Evolutionary conservation across 2,797 vertebrate species (phyloP), one percentile per base, ranked within the genome.

Genomic region (Pteronotus mesoamericanus): DNA sequence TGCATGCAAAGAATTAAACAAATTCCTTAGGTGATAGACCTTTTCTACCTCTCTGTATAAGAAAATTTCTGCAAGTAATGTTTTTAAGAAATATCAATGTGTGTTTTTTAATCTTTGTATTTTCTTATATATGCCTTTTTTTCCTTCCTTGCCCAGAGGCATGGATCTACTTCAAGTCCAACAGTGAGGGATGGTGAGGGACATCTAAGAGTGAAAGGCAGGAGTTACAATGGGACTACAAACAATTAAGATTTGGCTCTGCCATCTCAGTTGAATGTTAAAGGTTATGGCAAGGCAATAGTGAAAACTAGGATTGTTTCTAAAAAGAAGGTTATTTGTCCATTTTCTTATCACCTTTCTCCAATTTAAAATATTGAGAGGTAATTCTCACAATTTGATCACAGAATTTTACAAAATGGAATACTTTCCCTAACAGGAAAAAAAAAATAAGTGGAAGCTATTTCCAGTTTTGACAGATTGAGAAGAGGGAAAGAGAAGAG

Each of bases 271-370:
- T 0, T 42, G 5, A 85, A 69, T 64, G 72, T 79, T 57, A 83
- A 91, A 66, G 0, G 64, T 2, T 55, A 5, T 21, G 85, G 39
- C 16, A 87, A 90, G n/a, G 84, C 14, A 89, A 59, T 2, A 29
- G 10, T 32, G 10, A 69, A 94, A 75, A 64, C 44, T 46, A 93
- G n/a, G 12, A 34, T 71, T 93, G 51, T 39, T 80, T 15, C 64
- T n/a, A 64, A 61, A 78, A 59, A 80, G 86, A 39, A 32, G 39
- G 9, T 5, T 15, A 32, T 86, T 9, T 79, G 9, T 66, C 86
- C 5, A 48, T 87, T 83, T 91, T 86, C 10, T 84, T 46, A 51
- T 59, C 18, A n/a, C 75, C 26, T 83, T 86, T 93, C 24, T 66
- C 37, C 34, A 34, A 53, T 16, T 84, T 64, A 46, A 83, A 91